Evolutionary conservation across 2,113 vertebrate species (phyloP).

Genomic region (Archilochus colubris): DNA sequence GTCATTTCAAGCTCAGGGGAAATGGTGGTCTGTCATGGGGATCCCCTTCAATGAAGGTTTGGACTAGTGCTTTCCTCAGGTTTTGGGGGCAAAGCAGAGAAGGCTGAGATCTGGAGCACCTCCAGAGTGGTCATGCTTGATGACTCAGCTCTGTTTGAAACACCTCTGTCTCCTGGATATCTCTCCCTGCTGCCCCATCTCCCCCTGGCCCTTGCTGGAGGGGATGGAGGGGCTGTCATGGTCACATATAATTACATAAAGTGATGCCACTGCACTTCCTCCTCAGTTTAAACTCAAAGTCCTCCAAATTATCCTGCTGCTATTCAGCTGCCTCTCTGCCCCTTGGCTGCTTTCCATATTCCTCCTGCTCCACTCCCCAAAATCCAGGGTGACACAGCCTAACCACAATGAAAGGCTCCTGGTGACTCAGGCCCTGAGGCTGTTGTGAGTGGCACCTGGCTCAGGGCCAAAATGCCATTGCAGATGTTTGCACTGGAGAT

Average conservation of each 20-base stretch:
- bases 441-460: not conserved
- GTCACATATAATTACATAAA: not conserved
- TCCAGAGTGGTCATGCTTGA: not conserved
- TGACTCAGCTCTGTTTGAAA: fast-evolving
- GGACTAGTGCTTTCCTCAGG: not conserved
- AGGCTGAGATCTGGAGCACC: not conserved
- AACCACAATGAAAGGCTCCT: not conserved
- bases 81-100: not conserved
- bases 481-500: not conserved
- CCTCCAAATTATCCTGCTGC: not conserved
- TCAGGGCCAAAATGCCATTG: not conserved
- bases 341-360: not conserved
- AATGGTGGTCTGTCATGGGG: not conserved
- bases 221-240: fast-evolving
- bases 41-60: not conserved
- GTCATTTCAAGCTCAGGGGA: not conserved
- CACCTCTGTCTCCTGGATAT: not conserved
- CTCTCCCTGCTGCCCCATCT: not conserved
- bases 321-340: not conserved
- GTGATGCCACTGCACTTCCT: not conserved
- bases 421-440: not conserved
- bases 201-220: not conserved
- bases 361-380: not conserved
- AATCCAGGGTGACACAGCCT: not conserved
- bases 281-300: not conserved